Evolutionary conservation across 2,797 vertebrate species (phyloP).

Genomic region (Mormyrops boulengeri): DNA sequence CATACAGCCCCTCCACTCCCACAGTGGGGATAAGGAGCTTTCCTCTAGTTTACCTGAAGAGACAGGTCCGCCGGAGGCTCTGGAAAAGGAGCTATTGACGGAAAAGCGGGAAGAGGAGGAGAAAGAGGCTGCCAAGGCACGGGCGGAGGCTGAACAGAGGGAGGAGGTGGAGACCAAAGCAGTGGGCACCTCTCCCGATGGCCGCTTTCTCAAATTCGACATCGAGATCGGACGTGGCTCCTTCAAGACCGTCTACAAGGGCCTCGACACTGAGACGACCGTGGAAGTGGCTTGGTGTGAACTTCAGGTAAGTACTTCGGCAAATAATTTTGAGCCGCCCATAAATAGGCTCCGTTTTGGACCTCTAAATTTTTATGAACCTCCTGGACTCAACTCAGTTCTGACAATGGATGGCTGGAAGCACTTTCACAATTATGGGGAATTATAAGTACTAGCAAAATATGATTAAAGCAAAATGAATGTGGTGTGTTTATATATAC

Average conservation of each 20-base stretch:
- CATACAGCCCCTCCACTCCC: slow-evolving; percentile 1
- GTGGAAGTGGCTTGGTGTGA: slow-evolving; percentile 99
- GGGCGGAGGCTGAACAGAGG: slow-evolving; percentile 65
- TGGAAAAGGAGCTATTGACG: slow-evolving; percentile 36
- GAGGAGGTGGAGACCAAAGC: slow-evolving; percentile 92
- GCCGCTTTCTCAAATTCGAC: slow-evolving; percentile 96
- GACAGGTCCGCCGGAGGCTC: neutral
- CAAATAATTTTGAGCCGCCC: neutral
- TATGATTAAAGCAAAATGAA: neutral
- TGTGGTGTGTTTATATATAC: neutral
- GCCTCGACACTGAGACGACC: slow-evolving; percentile 93
- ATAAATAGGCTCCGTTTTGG: neutral
- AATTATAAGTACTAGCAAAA: neutral
- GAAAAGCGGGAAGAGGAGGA: slow-evolving; percentile 50
- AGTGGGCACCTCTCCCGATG: slow-evolving; percentile 87
- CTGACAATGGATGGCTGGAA: neutral
- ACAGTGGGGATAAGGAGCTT: neutral
- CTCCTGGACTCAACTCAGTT: neutral
- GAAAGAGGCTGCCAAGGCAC: slow-evolving; percentile 53
- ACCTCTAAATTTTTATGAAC: neutral
- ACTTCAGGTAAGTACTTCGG: slow-evolving; percentile 75
- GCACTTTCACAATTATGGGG: neutral
- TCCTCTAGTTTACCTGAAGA: slow-evolving; percentile 5
- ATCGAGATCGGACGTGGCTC: slow-evolving; percentile 96
- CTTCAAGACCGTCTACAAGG: slow-evolving; percentile 98